Conservation (phyloP, 2,888 invertebrate genomes). For the Tortricodes alternella region DNA sequence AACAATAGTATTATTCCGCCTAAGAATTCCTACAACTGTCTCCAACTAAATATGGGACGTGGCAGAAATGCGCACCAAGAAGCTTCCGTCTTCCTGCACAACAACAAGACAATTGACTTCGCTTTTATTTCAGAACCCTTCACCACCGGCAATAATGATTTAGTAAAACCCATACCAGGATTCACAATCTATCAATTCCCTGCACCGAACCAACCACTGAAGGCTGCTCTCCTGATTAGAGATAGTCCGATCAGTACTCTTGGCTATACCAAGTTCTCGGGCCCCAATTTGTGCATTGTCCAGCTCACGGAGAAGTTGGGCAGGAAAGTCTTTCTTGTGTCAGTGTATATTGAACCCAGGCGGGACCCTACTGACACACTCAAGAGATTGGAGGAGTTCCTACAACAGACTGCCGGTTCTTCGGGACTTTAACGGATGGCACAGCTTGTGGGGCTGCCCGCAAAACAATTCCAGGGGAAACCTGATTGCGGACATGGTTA, state of each 20-base stretch:
- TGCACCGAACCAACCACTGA: background rate
- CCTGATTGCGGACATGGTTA: background rate
- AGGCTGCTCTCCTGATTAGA: constrained; percentile 17
- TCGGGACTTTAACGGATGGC: constrained; percentile 40
- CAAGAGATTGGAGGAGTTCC: constrained; percentile 5
- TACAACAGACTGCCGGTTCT: background rate
- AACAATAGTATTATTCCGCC: background rate
- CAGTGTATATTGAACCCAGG: constrained; percentile 33
- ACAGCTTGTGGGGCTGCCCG: constrained; percentile 33
- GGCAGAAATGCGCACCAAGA: constrained; percentile 14
- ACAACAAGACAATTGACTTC: constrained; percentile 1
- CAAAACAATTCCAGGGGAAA: constrained; percentile 28
- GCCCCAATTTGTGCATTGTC: constrained; percentile 17
- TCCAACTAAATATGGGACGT: constrained; percentile 26
- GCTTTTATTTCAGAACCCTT: constrained; percentile 32
- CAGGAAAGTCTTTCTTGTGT: background rate
- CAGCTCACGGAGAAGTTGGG: background rate
- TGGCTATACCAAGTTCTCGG: constrained; percentile 19
- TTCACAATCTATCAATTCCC: constrained; percentile 13
- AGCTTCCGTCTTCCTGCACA: background rate
- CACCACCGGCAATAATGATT: background rate
- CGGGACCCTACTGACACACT: constrained; percentile 14
- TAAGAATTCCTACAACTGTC: background rate
- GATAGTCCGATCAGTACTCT: background rate
- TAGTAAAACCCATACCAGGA: constrained; percentile 3